These are phyloP conservation scores for Meta bourneti DNA, from an alignment of 2,888 invertebrate species.

Conservation along the genomic window DNA sequence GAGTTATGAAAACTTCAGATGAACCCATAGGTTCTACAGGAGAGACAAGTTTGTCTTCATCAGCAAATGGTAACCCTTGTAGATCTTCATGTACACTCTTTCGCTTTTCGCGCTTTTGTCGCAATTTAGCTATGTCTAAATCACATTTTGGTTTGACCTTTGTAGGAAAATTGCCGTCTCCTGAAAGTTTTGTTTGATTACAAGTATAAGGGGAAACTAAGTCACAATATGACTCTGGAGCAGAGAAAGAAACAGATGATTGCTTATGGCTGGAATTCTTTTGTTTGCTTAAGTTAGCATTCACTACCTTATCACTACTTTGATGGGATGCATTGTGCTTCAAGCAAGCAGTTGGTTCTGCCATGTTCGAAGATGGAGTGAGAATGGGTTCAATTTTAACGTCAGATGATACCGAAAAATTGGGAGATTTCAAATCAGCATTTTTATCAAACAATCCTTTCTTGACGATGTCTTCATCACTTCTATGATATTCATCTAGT, in stretches of 20 bases:
- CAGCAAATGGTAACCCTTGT: constrained; percentile 78
- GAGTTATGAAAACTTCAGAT: constrained; percentile 57
- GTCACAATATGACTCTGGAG: constrained; percentile 55
- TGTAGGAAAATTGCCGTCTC: constrained; percentile 52
- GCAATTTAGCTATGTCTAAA: constrained; percentile 63
- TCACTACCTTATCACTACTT: constrained; percentile 24
- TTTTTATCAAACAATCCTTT: constrained; percentile 55
- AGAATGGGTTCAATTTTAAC: not conserved
- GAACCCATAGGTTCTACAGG: constrained; percentile 58
- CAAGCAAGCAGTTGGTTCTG: not conserved
- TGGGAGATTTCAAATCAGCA: constrained; percentile 8
- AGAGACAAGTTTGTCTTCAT: constrained; percentile 77
- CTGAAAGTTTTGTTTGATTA: constrained; percentile 31
- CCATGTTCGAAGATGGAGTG: not conserved
- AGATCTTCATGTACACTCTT: constrained; percentile 77
- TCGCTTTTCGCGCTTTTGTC: constrained; percentile 72
- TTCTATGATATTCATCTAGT: constrained; percentile 49
- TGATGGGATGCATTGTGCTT: constrained; percentile 13
- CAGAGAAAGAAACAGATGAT: constrained; percentile 66
- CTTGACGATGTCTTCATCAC: constrained; percentile 30
- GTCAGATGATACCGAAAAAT: not conserved
- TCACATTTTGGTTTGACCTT: constrained; percentile 74
- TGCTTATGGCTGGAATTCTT: constrained; percentile 55
- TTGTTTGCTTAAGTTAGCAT: constrained; percentile 12
- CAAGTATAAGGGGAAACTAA: constrained; percentile 69